Base-by-base conservation (phyloP, 2,888 invertebrate species). In the Iselma pallidipennis region DNA sequence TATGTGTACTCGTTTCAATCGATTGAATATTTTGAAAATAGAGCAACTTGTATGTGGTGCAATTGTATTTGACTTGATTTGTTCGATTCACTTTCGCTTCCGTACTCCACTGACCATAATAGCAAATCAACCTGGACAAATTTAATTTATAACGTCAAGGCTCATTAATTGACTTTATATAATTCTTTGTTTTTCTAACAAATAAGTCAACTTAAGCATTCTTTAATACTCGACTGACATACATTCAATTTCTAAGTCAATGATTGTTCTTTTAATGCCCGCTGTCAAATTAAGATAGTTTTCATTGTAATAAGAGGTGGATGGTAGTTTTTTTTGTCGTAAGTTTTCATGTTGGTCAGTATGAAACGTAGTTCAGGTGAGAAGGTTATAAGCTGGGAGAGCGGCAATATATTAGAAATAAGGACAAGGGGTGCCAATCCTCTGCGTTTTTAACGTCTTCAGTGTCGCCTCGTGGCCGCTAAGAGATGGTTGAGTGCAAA, bases 401-500 rank as follows among this genome's bases (percentile, higher is more conserved):
- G 64, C 65, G 69, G 69, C 67, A 69, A 71, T 74, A 73, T 73
- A 73, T 74, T 73, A 69, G 66, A 64, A 66, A 59, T 59, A 65
- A 64, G 63, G 66, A 61, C 66, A 66, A 63, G 63, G 73, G 71
- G 72, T 68, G 69, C 68, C 72, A 73, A 73, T 73, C 74, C 71
- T 53, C 60, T 64, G 56, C 67, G 73, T 70, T 69, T 71, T 71
- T 73, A 71, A 71, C 68, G 70, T 73, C 67, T 69, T 68, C 70
- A 69, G 70, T 67, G 69, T 67, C 69, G 66, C 67, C 70, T 58
- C 63, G 69, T 68, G 71, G 67, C 68, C 72, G 70, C 72, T 71
- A 72, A 74, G 70, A 75, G 74, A 71, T 74, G 67, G 75, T 72
- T 77, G 76, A 78, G 78, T 78, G 78, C 78, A 78, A 77, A 78